Base-by-base conservation (phyloP, 37 sponge, comb jelly and placozoan species). In the Aplysina aerophoba region DNA sequence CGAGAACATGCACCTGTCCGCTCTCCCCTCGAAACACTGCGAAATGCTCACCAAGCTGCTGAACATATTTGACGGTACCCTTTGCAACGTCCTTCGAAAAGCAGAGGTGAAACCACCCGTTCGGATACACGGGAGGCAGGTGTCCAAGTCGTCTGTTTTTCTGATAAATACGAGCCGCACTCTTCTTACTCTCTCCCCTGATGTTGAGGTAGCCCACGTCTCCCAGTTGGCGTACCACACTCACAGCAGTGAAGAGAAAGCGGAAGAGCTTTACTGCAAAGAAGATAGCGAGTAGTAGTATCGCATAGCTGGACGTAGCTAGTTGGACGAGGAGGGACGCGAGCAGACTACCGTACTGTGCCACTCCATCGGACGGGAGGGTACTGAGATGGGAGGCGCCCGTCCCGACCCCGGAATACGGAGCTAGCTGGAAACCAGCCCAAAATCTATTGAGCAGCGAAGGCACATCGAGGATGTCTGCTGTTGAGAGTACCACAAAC, bases 1-100 rank as follows among this genome's bases (percentile, higher is more conserved):
- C 92, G 58, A 88, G 61, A 16, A 85, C 79, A 12, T 41, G 82
- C 37, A 84, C 88, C 25, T 63, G 55, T 15, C 89, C 89, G 58
- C 85, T 61, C 44, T 91, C 92, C 6, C 89, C 88, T 53, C 92
- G 61, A 55, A 91, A 91, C 77, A 88, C 92, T 15, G 92, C 88
- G 19, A 91, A 71, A 19, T 88, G 84, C 83, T 83, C 44, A 12
- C 92, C 92, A 19, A 88, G 59, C 71, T 63, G n/a, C 15, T 62
- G 64, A 1, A 91, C 82, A 14, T 71, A 80, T 33, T 73, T 88
- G 0, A 38, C 82, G 5, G 40, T 64, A 2, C 82, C 82, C 15
- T 27, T 35, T 38, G 86, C 50, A 17, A 91, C 61, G 12, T 91
- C 84, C 13, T 30, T 15, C 25, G 86, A 85, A 53, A 37, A 30